phyloP scores from a whole-genome alignment of 2,888 invertebrate species.

The Philereme transversata region DNA sequence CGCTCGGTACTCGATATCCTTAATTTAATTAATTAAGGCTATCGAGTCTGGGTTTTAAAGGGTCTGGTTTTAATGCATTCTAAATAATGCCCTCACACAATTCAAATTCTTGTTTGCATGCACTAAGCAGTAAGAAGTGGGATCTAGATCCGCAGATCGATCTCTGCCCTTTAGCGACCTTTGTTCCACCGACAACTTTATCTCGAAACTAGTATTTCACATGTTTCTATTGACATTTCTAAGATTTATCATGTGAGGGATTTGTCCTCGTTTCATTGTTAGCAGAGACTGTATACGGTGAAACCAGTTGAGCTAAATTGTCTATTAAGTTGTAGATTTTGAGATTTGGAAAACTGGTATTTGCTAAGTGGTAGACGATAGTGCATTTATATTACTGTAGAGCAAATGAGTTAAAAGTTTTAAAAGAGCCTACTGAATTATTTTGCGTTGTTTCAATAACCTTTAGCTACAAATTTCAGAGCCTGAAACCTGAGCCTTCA shows the following conservation, averaged over 20 bases:
- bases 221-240: constrained; percentile 33
- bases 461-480: no score
- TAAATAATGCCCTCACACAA: no score
- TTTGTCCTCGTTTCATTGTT: constrained; percentile 36
- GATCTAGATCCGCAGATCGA: neutral
- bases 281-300: constrained; percentile 23
- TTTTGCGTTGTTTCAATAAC: no score
- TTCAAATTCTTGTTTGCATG: neutral
- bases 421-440: no score
- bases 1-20: no score
- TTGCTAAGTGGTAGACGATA: neutral
- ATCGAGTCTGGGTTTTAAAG: no score
- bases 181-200: constrained; percentile 34
- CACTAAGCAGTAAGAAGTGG: neutral
- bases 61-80: no score
- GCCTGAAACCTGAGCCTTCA: no score
- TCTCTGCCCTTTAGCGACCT: constrained; percentile 10
- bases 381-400: no score
- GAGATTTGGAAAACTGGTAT: constrained; percentile 15
- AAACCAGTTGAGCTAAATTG: constrained; percentile 15
- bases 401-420: no score
- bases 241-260: constrained; percentile 35
- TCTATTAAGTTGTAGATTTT: constrained; percentile 29
- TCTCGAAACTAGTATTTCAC: constrained; percentile 27
- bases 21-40: no score